phyloP scores from a whole-genome alignment of 2,113 vertebrate genomes.

The Callocephalon fimbriatum region DNA sequence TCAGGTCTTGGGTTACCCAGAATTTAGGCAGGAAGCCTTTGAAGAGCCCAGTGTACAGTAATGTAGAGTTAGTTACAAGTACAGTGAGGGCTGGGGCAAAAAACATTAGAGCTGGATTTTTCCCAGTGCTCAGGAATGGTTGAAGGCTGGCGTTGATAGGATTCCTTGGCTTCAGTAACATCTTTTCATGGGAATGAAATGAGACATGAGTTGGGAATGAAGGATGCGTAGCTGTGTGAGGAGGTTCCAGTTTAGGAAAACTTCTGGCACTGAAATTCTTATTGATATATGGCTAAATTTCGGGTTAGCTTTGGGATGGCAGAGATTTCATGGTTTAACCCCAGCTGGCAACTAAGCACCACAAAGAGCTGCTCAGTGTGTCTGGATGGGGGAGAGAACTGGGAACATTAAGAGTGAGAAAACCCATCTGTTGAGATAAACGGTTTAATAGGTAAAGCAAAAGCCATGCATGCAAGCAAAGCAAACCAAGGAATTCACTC shows the following conservation, averaged over 20 bases:
- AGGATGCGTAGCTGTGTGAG: background rate
- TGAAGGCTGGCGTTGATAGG: background rate
- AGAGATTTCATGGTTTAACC: background rate
- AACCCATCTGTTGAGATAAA: background rate
- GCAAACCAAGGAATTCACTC: background rate
- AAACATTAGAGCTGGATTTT: background rate
- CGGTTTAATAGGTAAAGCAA: background rate
- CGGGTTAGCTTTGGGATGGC: background rate
- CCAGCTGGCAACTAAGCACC: background rate
- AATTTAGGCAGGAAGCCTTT: background rate
- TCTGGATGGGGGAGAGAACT: background rate
- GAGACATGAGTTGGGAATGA: background rate
- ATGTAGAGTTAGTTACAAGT: background rate
- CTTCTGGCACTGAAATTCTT: background rate
- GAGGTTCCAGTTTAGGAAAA: background rate
- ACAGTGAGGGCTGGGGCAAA: background rate
- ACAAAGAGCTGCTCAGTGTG: background rate
- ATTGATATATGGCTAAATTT: background rate
- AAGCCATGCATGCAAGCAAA: background rate
- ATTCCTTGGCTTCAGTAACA: background rate
- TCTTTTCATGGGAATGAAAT: background rate
- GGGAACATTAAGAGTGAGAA: background rate
- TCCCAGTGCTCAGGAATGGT: background rate
- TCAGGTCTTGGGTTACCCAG: background rate
- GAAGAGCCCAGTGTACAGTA: background rate